Percentiles rank a stretch among this genome's conserved stretches.
phyloP scores from a whole-genome alignment of 2,113 vertebrate species.

The Trichomycterus rosablanca region DNA sequence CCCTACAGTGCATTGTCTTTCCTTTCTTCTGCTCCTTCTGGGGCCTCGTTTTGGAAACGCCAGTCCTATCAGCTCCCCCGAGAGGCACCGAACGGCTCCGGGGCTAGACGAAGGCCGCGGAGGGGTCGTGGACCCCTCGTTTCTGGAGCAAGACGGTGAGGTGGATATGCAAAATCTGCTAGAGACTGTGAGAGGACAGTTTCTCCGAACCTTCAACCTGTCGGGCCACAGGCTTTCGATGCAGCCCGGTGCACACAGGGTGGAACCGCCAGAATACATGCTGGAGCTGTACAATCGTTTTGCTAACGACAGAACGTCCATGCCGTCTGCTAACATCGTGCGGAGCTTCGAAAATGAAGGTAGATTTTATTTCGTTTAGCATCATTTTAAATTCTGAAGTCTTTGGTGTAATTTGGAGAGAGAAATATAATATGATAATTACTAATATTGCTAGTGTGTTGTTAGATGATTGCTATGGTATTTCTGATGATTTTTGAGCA shows the following conservation, averaged over 20 bases:
- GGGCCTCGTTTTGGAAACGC: conserved; percentile 60
- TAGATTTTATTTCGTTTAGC: too few relatives aligned
- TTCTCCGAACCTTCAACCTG: conserved; percentile 85
- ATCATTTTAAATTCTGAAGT: too few relatives aligned
- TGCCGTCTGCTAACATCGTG: conserved; percentile 90
- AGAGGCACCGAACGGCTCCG: conserved; percentile 65
- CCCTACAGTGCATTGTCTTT: conserved; percentile 50
- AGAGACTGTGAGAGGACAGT: conserved; percentile 84
- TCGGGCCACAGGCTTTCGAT: conserved; percentile 70
- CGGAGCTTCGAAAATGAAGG: conserved; percentile 98
- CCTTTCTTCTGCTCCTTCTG: conserved; percentile 51
- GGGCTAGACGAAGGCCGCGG: conserved; percentile 76
- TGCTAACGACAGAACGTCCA: conserved; percentile 82
- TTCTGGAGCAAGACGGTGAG: conserved; percentile 77
- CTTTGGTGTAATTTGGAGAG: too few relatives aligned
- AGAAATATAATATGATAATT: too few relatives aligned
- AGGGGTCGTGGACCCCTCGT: conserved; percentile 76
- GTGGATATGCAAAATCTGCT: conserved; percentile 79
- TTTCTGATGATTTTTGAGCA: too few relatives aligned
- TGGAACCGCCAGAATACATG: conserved; percentile 96
- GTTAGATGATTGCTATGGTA: too few relatives aligned
- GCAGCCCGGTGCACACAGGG: conserved; percentile 63
- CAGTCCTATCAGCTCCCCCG: conserved; percentile 81
- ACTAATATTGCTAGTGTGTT: too few relatives aligned
- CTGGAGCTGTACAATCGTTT: conserved; percentile 95